These are phyloP conservation scores for Drosophila cracens DNA, from an alignment of 2,888 invertebrate genomes.

Conservation along the genomic window DNA sequence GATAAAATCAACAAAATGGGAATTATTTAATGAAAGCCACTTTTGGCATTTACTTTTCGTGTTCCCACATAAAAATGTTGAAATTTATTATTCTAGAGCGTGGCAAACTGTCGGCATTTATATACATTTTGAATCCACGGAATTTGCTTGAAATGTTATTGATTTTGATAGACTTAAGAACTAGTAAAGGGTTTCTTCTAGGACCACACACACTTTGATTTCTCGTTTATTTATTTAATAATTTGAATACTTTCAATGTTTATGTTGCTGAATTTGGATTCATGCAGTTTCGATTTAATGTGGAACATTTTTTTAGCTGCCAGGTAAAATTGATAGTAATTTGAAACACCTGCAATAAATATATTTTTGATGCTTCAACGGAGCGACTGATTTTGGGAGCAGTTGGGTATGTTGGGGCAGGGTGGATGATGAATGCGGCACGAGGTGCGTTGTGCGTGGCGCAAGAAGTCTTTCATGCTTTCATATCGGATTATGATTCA, in stretches of 20 bases:
- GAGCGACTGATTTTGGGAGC: background rate
- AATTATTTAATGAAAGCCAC: conserved; percentile 8
- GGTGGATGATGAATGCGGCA: background rate
- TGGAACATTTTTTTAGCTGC: conserved; percentile 1
- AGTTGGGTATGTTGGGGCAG: background rate
- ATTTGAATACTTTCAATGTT: conserved; percentile 21
- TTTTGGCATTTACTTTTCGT: background rate
- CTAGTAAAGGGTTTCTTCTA: too few relatives aligned
- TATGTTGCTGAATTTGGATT: conserved; percentile 12
- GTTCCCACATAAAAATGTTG: background rate
- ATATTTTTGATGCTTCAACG: background rate
- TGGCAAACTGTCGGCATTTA: background rate
- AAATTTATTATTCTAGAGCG: background rate
- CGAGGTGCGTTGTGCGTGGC: background rate
- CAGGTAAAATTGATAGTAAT: conserved; percentile 9
- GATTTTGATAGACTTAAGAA: too few relatives aligned
- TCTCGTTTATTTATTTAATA: conserved; percentile 4
- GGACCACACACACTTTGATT: background rate
- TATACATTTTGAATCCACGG: background rate
- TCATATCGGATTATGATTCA: conserved; percentile 36
- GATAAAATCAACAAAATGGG: background rate
- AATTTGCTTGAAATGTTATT: background rate
- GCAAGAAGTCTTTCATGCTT: conserved; percentile 12
- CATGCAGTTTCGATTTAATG: conserved; percentile 15
- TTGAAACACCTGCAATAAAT: conserved; percentile 9